Evolutionary conservation across 2,888 invertebrate genomes (phyloP).

Genomic region (Physocephala rufipes): DNA sequence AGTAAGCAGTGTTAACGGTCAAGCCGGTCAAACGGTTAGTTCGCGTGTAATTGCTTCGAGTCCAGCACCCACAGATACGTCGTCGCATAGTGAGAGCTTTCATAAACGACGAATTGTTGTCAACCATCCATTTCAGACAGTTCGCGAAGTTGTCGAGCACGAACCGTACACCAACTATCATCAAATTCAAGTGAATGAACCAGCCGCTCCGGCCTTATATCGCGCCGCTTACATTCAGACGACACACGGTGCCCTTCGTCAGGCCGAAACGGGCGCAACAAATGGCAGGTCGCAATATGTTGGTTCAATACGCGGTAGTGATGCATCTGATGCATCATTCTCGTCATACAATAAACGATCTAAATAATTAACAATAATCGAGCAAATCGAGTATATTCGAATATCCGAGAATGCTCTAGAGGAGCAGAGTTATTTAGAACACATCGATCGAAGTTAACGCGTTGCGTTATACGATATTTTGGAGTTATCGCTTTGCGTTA

Average conservation of each 20-base stretch:
- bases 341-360: background rate
- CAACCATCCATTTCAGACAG: slow-evolving; percentile 71
- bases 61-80: slow-evolving; percentile 67
- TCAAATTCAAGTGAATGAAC: slow-evolving; percentile 69
- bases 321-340: background rate
- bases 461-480: too few species aligned
- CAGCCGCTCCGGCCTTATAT: slow-evolving; percentile 60
- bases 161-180: slow-evolving; percentile 71
- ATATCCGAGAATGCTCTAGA: too few species aligned
- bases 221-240: slow-evolving; percentile 55
- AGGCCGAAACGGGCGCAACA: slow-evolving; percentile 7
- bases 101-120: slow-evolving; percentile 72
- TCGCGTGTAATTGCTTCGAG: slow-evolving; percentile 70
- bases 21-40: slow-evolving; percentile 63
- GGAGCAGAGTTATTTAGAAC: too few species aligned
- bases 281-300: background rate
- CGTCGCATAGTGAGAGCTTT: slow-evolving; percentile 69
- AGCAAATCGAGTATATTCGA: too few species aligned
- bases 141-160: slow-evolving; percentile 70
- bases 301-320: background rate
- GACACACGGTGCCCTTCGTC: slow-evolving; percentile 48
- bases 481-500: background rate
- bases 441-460: background rate
- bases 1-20: slow-evolving; percentile 65
- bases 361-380: too few species aligned